Evolutionary conservation across 2,797 vertebrate species (phyloP), one percentile per base, ranked within the genome.

Genomic region (Denticeps clupeoides): DNA sequence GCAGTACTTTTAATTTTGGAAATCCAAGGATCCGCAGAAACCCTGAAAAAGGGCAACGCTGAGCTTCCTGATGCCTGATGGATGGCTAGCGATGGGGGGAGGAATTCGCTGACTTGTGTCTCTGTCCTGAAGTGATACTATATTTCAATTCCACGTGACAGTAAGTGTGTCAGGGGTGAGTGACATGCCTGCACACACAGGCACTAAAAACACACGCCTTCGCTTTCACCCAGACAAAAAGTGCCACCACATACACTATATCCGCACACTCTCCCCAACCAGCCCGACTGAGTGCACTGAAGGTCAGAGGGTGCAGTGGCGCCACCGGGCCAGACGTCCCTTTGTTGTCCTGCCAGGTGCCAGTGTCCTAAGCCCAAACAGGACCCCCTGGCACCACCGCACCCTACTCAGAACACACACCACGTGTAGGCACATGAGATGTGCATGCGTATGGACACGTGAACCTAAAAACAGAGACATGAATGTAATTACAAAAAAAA

Each of bases 1-100:
- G n/a, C n/a, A n/a, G n/a, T n/a, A n/a, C n/a, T n/a, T n/a, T n/a
- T n/a, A n/a, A n/a, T n/a, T n/a, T n/a, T n/a, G n/a, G n/a, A n/a
- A n/a, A n/a, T n/a, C n/a, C n/a, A n/a, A n/a, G n/a, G n/a, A n/a
- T n/a, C n/a, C n/a, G n/a, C n/a, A n/a, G n/a, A n/a, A n/a, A n/a
- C n/a, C n/a, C n/a, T n/a, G n/a, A 13, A 35, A 4, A 10, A 16
- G 7, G 10, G 33, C 23, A 41, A 46, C 40, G 5, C 1, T 31
- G 5, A 19, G 6, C 29, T 19, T 53, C 15, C 22, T 53, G 38
- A 16, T 21, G 21, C 22, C 45, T 50, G 53, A 65, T 48, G 43
- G 53, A 63, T 51, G 45, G 52, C n/a, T n/a, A 64, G 44, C 25
- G 31, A 38, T 56, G 37, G 62, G 29, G 46, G 29, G 52, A 54